Conservation (phyloP, 2,797 vertebrate species). For the Centropyge bicolor region DNA sequence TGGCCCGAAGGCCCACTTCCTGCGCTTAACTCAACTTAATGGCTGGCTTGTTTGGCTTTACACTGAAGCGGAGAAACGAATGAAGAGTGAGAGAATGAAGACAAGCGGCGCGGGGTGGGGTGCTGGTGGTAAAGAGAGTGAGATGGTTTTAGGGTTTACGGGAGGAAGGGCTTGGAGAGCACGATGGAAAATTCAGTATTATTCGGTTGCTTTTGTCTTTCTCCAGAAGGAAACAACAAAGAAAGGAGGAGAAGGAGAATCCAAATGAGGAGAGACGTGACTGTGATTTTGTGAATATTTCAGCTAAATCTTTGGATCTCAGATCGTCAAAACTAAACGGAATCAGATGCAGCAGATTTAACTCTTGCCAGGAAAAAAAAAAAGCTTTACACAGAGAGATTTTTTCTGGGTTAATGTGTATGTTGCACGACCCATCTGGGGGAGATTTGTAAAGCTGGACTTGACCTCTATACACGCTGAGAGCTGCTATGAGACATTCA, state of each 20-base stretch:
- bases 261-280: slow-evolving; percentile 50
- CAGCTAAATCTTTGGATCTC: slow-evolving; percentile 61
- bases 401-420: slow-evolving; percentile 29
- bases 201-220: slow-evolving; percentile 75
- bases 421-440: slow-evolving; percentile 29
- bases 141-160: slow-evolving; percentile 64
- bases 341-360: slow-evolving; percentile 63
- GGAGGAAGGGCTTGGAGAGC: slow-evolving; percentile 70
- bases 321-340: slow-evolving; percentile 54
- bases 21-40: slow-evolving; percentile 85
- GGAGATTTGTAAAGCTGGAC: slow-evolving; percentile 10
- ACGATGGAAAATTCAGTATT: slow-evolving; percentile 76
- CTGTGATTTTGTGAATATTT: slow-evolving; percentile 64
- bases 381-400: slow-evolving; percentile 9
- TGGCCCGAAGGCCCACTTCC: slow-evolving; percentile 84
- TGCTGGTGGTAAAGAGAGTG: slow-evolving; percentile 57
- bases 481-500: slow-evolving; percentile 5
- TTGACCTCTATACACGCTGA: background rate
- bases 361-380: slow-evolving; percentile 43
- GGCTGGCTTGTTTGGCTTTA: slow-evolving; percentile 84
- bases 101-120: slow-evolving; percentile 69
- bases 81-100: slow-evolving; percentile 64
- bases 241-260: slow-evolving; percentile 39
- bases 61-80: slow-evolving; percentile 76
- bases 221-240: slow-evolving; percentile 64